Conservation (phyloP, 23 tunicate genomes). For the Styela clava region DNA sequence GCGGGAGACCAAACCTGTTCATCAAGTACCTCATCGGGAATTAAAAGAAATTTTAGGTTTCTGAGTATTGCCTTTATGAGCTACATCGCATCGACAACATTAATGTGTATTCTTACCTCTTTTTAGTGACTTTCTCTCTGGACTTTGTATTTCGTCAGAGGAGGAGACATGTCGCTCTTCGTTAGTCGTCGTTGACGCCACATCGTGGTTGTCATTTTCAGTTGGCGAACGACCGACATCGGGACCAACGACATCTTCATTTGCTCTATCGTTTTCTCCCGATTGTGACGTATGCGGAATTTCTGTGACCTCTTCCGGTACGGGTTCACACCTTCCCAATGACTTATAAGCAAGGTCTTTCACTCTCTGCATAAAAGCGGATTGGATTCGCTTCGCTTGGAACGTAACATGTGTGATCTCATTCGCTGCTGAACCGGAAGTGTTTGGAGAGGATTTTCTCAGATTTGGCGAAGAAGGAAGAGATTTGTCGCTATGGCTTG, state of each 20-base stretch:
- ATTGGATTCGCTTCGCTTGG: background rate
- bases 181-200: background rate
- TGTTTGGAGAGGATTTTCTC: background rate
- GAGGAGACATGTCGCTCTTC: background rate
- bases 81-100: too few relatives aligned
- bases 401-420: background rate
- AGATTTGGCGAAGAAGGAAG: background rate
- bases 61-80: too few relatives aligned
- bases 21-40: too few relatives aligned
- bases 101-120: too few relatives aligned
- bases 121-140: background rate
- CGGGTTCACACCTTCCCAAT: background rate
- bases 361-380: constrained; percentile 16
- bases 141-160: background rate
- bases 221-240: constrained; percentile 19
- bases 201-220: background rate
- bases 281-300: background rate
- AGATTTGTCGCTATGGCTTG: constrained; percentile 28
- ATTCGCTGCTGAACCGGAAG: background rate
- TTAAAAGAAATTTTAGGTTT: too few relatives aligned
- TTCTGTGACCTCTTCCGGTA: background rate
- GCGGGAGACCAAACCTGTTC: too few relatives aligned
- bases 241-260: background rate
- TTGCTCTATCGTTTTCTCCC: background rate
- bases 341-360: constrained; percentile 4